Base-by-base conservation (phyloP, 2,888 invertebrate genomes). In the Drosophila sordidula region DNA sequence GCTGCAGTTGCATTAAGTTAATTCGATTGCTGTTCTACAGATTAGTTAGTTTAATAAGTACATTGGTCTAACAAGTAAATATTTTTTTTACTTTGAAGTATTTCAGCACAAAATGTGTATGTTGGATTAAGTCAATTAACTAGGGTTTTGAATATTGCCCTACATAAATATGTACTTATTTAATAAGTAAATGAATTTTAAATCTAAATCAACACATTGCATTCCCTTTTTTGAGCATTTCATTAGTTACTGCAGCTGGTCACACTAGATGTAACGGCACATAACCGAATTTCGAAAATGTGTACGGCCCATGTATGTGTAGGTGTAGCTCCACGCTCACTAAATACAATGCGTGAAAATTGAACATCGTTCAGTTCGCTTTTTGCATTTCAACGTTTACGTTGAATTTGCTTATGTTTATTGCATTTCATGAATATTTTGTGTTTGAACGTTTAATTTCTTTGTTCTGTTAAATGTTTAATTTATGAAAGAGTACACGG, bases 351-450 rank as follows among this genome's bases (percentile, higher is more conserved):
- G 4, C 2, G 6, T 9, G 63, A 32, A 34, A 58, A 32, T 59
- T 70, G 42, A 6, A 25, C 6, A 39, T 75, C 82, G 75, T 63
- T 75, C 87, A 78, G 67, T 82, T 87, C 51, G 57, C 39, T 73
- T 81, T 77, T 63, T 50, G 82, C 79, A 69, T 41, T 68, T 45
- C 46, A 52, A 56, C 61, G 57, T 49, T 51, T 11, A 11, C n/a
- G 69, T 69, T 61, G 45, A 1, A 34, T 16, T 66, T 61, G 42
- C 41, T 36, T n/a, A 46, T 41, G 44, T 12, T 52, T 46, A 38
- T 73, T 54, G 16, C 25, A 26, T 49, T 32, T 58, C 26, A 29
- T 73, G 38, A 22, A 16, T 42, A 9, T 26, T 46, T 56, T 29
- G 32, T 77, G 55, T 62, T 29, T 45, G 11, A 58, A 42, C 38